phyloP scores from a whole-genome alignment of 2,797 vertebrate species.

The Cryptoprocta ferox region DNA sequence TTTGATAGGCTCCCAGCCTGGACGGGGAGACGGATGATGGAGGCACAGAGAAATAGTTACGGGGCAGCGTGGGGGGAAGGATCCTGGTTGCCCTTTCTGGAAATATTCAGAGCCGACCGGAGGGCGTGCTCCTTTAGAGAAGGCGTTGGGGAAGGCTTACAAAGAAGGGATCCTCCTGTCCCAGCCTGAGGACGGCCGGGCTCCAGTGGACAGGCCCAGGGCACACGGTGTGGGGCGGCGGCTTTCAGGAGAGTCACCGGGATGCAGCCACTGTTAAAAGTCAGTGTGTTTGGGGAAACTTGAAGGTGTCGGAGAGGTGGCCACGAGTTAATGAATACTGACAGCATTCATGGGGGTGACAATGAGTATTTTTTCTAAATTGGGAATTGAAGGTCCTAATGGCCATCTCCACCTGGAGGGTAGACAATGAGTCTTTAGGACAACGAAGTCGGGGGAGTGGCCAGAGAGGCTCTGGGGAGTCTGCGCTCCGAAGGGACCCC shows the following conservation, averaged over 20 bases:
- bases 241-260: fast-evolving
- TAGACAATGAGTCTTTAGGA: neutral
- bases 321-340: fast-evolving
- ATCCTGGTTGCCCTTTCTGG: neutral
- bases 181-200: neutral
- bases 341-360: fast-evolving
- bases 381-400: neutral
- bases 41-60: fast-evolving
- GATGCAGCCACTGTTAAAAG: fast-evolving
- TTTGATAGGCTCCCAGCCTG: neutral
- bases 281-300: neutral
- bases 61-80: neutral
- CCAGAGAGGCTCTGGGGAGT: conserved; percentile 18
- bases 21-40: neutral
- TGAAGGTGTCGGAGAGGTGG: fast-evolving
- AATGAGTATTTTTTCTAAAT: neutral
- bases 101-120: neutral
- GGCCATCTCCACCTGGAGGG: neutral
- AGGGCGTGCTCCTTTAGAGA: neutral
- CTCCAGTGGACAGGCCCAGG: neutral
- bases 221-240: fast-evolving
- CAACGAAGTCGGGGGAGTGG: fast-evolving
- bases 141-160: neutral
- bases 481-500: fast-evolving
- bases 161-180: neutral